Percentiles rank a stretch among this genome's conserved stretches.
Evolutionary conservation across 2,888 invertebrate genomes (phyloP).

Genomic region (Xanthorhoe designata): DNA sequence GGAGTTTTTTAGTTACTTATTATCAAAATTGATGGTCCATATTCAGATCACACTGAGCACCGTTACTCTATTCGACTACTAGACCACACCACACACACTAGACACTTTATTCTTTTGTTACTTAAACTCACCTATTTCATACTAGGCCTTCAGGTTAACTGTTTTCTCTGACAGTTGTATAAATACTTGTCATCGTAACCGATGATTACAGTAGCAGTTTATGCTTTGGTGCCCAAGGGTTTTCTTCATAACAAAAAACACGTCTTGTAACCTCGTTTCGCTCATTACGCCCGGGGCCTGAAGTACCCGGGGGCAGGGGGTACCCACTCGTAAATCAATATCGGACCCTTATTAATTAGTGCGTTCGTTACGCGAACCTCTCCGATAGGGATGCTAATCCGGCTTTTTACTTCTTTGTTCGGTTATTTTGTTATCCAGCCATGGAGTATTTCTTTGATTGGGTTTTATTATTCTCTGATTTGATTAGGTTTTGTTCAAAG

Average conservation of each 20-base stretch:
- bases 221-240: background rate
- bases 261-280: slow-evolving; percentile 22
- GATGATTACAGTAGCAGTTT: background rate
- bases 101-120: background rate
- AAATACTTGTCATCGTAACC: background rate
- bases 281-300: slow-evolving; percentile 23
- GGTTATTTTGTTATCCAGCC: slow-evolving; percentile 6
- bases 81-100: too few species aligned
- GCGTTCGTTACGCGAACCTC: slow-evolving; percentile 76
- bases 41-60: too few species aligned
- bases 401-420: slow-evolving; percentile 4
- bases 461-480: too few species aligned
- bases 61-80: too few species aligned
- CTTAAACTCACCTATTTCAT: background rate
- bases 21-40: too few species aligned
- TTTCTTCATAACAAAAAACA: slow-evolving; percentile 3
- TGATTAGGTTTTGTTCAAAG: too few species aligned
- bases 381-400: slow-evolving; percentile 36
- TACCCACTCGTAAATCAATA: slow-evolving; percentile 78
- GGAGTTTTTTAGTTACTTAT: background rate
- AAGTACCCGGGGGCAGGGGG: slow-evolving; percentile 11
- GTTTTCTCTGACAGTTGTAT: background rate
- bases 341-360: slow-evolving; percentile 85
- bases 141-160: too few species aligned
- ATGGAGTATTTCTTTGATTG: too few species aligned